Conservation (phyloP, 2,888 invertebrate species). For the Mystacides longicornis region DNA sequence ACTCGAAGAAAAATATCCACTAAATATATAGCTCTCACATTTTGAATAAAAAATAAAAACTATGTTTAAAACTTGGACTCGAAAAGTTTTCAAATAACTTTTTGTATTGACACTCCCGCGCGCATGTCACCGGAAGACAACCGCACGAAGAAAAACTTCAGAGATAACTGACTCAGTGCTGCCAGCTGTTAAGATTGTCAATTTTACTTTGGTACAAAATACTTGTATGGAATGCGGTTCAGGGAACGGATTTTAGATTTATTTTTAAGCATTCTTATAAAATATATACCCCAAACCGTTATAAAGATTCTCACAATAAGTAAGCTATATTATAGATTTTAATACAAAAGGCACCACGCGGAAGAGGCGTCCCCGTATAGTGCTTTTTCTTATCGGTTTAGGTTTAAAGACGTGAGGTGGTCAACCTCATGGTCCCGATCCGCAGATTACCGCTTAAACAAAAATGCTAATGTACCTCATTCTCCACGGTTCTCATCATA, state of each 20-base stretch:
- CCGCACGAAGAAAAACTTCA: background rate
- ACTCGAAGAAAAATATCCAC: background rate
- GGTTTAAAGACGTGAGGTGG: too few relatives aligned
- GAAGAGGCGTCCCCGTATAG: too few relatives aligned
- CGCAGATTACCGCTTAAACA: too few relatives aligned
- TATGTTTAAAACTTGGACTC: constrained; percentile 1
- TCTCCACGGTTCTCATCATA: too few relatives aligned
- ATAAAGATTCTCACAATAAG: too few relatives aligned
- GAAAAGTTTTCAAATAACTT: constrained; percentile 5
- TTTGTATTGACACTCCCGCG: background rate
- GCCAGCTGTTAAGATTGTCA: constrained; percentile 10
- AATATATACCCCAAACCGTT: too few relatives aligned
- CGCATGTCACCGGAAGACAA: constrained; percentile 9
- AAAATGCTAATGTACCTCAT: too few relatives aligned
- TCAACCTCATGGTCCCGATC: too few relatives aligned
- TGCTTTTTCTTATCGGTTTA: too few relatives aligned
- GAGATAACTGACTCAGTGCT: constrained; percentile 12
- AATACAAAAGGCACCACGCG: too few relatives aligned
- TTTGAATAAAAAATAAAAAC: background rate
- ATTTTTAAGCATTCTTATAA: too few relatives aligned
- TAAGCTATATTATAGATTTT: too few relatives aligned
- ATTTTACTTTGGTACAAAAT: background rate
- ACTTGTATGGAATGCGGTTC: constrained; percentile 7
- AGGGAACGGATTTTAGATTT: background rate
- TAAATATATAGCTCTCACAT: background rate